These are phyloP conservation scores for Nerophis lumbriciformis DNA, from an alignment of 2,113 vertebrate genomes.

Conservation along the genomic window DNA sequence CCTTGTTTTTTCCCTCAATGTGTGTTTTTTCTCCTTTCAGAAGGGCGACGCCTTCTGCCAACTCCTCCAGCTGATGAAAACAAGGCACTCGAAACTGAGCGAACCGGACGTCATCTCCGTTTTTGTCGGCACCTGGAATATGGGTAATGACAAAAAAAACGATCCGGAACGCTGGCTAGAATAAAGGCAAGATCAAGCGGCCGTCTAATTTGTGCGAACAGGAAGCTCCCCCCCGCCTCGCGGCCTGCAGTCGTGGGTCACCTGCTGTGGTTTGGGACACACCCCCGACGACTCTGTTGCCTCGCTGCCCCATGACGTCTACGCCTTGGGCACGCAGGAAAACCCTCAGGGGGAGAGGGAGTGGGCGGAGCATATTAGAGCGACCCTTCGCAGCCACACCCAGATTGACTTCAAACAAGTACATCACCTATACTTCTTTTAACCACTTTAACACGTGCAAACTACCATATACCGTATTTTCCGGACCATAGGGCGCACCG, in stretches of 20 bases:
- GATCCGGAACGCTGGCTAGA: no score
- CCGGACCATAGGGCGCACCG: no score
- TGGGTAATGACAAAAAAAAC: slow-evolving; percentile 70
- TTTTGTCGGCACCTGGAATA: slow-evolving; percentile 85
- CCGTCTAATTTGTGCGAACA: slow-evolving; percentile 28
- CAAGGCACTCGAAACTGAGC: slow-evolving; percentile 67
- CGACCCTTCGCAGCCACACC: slow-evolving; percentile 72
- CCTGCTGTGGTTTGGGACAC: slow-evolving; percentile 75
- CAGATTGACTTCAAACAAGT: slow-evolving; percentile 81
- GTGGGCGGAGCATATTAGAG: slow-evolving; percentile 79
- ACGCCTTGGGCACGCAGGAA: slow-evolving; percentile 84
- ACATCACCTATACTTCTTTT: background rate
- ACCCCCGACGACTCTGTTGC: slow-evolving; percentile 73
- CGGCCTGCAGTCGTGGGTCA: slow-evolving; percentile 79
- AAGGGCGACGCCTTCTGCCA: slow-evolving; percentile 83
- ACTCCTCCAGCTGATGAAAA: slow-evolving; percentile 82
- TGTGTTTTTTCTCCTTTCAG: slow-evolving; percentile 49
- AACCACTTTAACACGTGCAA: background rate
- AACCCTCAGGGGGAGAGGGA: slow-evolving; percentile 84
- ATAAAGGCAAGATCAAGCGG: no score
- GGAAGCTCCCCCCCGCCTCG: slow-evolving; percentile 77
- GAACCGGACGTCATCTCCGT: slow-evolving; percentile 81
- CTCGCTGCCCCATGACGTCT: slow-evolving; percentile 79
- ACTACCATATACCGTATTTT: no score
- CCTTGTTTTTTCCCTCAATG: background rate